Conservation (phyloP, 2,888 invertebrate genomes). For the Meiosimyza decipiens region DNA sequence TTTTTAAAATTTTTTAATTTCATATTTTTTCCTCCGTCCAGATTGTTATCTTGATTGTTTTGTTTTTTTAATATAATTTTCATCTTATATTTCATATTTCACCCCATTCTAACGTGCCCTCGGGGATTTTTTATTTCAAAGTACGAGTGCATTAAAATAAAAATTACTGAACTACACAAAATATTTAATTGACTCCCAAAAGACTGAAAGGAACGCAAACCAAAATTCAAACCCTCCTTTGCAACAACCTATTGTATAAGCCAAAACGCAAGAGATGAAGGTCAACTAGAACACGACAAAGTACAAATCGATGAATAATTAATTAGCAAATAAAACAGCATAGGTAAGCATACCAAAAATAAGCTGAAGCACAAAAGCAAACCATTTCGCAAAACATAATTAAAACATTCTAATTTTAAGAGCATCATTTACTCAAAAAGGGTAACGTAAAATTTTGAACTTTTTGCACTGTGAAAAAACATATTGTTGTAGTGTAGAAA, state of each 20-base stretch:
- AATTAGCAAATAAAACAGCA: neutral
- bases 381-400: neutral
- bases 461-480: neutral
- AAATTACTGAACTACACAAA: too few relatives aligned
- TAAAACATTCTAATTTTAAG: neutral
- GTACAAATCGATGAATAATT: conserved; percentile 9
- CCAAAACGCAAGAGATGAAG: neutral
- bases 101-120: too few relatives aligned
- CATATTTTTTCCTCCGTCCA: too few relatives aligned
- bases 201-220: neutral
- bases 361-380: neutral
- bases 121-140: too few relatives aligned
- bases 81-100: too few relatives aligned
- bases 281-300: neutral
- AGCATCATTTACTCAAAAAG: neutral
- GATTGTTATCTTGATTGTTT: too few relatives aligned
- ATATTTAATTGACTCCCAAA: neutral
- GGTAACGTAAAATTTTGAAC: neutral
- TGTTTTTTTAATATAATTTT: too few relatives aligned
- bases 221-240: neutral
- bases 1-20: too few relatives aligned
- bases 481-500: neutral
- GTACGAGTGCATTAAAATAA: too few relatives aligned
- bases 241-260: neutral
- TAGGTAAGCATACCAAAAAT: too few relatives aligned